Evolutionary conservation across 2,888 invertebrate genomes (phyloP).

Genomic region (Lobophora halterata): DNA sequence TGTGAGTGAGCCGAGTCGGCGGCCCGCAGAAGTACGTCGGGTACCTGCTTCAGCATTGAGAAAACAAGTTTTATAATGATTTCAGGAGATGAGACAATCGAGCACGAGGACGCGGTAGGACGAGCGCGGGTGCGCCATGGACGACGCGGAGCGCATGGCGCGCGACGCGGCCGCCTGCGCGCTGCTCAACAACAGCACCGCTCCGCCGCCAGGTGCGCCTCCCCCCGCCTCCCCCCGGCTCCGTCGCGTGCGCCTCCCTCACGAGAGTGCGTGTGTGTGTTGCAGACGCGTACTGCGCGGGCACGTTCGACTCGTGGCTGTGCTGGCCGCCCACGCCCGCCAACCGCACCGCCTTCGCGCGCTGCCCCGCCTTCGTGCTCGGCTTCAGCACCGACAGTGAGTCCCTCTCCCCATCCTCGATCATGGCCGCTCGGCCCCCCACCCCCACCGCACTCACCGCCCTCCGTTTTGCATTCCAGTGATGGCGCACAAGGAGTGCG

Average conservation of each 20-base stretch:
- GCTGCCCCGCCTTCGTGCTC: slow-evolving; percentile 87
- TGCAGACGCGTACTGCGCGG: slow-evolving; percentile 83
- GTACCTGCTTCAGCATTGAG: too few relatives aligned
- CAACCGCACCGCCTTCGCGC: slow-evolving; percentile 83
- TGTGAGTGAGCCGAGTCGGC: too few relatives aligned
- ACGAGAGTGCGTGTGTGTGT: slow-evolving; percentile 20
- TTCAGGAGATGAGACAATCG: too few relatives aligned
- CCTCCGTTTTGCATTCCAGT: slow-evolving; percentile 83
- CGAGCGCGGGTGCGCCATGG: slow-evolving; percentile 40
- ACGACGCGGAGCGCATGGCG: slow-evolving; percentile 59
- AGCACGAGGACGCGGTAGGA: background rate
- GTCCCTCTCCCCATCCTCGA: slow-evolving; percentile 38
- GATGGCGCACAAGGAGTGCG: slow-evolving; percentile 90
- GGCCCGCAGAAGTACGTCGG: too few relatives aligned
- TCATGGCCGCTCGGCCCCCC: background rate
- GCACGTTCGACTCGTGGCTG: slow-evolving; percentile 91
- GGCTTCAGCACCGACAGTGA: slow-evolving; percentile 88
- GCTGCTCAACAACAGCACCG: slow-evolving; percentile 45
- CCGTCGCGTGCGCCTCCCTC: background rate
- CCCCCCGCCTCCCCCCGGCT: background rate
- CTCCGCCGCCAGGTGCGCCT: slow-evolving; percentile 43
- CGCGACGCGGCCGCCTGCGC: slow-evolving; percentile 53
- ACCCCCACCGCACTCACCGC: background rate
- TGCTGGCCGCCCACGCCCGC: slow-evolving; percentile 88
- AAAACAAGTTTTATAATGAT: too few relatives aligned